Evolutionary conservation across 2,113 vertebrate species (phyloP), one percentile per base, ranked within the genome.

Genomic region (Salvelinus namaycush): DNA sequence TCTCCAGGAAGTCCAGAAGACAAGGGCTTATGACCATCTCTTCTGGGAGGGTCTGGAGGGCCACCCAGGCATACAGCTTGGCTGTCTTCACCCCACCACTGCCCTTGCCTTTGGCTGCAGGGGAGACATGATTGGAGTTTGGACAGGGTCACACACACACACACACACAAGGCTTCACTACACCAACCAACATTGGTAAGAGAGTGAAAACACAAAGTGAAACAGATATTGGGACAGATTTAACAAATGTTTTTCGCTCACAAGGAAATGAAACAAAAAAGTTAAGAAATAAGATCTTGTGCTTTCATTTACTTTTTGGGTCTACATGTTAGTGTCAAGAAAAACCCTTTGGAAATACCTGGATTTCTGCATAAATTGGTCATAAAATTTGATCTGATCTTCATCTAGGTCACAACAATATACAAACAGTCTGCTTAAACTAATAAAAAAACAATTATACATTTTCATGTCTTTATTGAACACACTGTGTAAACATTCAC

Each of bases 11-110:
- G 86, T 99, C 98, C 79, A 99, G 90, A 20, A 99, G 87, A 87
- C 97, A 98, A 4, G 98, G 98, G 69, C 97, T 99, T 85, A 99
- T 99, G 57, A 99, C 98, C 98, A 99, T 99, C 85, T 99, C 98
- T 81, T 99, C 97, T 1, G 98, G 98, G 80, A 99, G 88, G 0
- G 98, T 99, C 88, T 99, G 98, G 11, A 99, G 95, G 0, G 98
- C 97, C 76, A 99, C 98, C 98, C 98, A 99, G 0, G 97, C 98
- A 0, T 99, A 99, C 0, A 99, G 91, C 80, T 99, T 99, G 72
- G 98, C 98, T 0, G 94, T 96, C 93, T 99, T 99, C 26, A 98
- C 93, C 65, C 96, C 96, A 66, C 95, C 93, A 14, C 95, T 95
- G 81, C 93, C 92, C 87, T 99, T 99, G 70, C 95, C 96, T 95